Base-by-base conservation (phyloP, 2,888 invertebrate species). In the Hirtodrosophila histrioides region DNA sequence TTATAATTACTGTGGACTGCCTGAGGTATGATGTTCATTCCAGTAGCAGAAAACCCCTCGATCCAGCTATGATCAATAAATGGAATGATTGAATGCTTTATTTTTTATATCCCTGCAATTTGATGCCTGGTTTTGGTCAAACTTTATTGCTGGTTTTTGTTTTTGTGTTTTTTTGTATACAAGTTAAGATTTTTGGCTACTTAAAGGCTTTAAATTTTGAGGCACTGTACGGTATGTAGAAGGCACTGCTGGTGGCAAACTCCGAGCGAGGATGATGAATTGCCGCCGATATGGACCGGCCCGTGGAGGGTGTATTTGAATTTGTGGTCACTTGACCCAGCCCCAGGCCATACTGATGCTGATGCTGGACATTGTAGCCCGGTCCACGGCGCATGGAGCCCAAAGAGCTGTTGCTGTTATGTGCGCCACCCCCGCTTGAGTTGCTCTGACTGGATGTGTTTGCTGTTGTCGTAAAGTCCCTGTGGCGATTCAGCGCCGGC, bases 201-300 rank as follows among this genome's bases (percentile, higher is more conserved):
- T 91, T 91, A 60, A 86, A 89, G 57, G 79, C 75, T 87, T 91
- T 90, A 63, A 91, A 91, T 87, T 91, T 91, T 39, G 89, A 90
- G 77, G 90, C 91, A 88, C 90, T 91, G 63, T 90, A 89, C 62
- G 91, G 90, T 79, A 91, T 86, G 75, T 89, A 90, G 49, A 89
- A 85, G 69, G 89, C 86, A 79, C 84, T 89, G 58, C 78, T 86
- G 27, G 71, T 80, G 27, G 62, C 70, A 27, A 80, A 75, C 45
- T 87, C 78, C 6, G 83, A 73, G 37, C 89, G 88, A 1, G 86
- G 84, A 73, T 90, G 86, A 54, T 89, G 87, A 10, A 88, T 76
- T 8, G 91, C 90, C 17, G 91, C 92, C 4, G 91, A 91, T 56
- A 91, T 90, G 2, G 92, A 91, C 1, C 91, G 90, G 17, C 88